Evolutionary conservation across 2,888 invertebrate genomes (phyloP).

Genomic region (Smittia sp.): DNA sequence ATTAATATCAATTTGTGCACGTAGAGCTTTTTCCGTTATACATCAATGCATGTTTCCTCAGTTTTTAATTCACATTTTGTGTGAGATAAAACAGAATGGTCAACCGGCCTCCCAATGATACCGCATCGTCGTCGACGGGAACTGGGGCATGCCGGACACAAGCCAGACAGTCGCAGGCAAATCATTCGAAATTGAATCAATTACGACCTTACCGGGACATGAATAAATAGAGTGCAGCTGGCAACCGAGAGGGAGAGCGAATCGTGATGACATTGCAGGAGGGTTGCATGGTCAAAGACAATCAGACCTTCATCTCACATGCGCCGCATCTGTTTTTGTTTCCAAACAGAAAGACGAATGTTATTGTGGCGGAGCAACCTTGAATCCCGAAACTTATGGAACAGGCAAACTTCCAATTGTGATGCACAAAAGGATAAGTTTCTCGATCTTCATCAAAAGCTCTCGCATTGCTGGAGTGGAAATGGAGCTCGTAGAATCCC

Average conservation of each 20-base stretch:
- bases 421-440: too few species aligned
- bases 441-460: too few species aligned
- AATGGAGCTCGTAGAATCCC: too few species aligned
- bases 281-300: neutral
- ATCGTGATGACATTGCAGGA: neutral
- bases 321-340: neutral
- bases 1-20: conserved; percentile 27
- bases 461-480: too few species aligned
- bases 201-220: neutral
- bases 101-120: neutral
- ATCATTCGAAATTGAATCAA: neutral
- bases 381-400: too few species aligned
- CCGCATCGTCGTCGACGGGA: neutral
- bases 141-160: neutral
- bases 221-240: neutral
- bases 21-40: neutral
- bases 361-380: too few species aligned
- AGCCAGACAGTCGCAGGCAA: neutral
- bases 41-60: neutral
- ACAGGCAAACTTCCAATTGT: too few species aligned
- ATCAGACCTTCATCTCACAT: neutral
- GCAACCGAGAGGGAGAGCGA: neutral
- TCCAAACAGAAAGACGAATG: neutral
- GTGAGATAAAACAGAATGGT: neutral
- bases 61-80: neutral